phyloP scores from a whole-genome alignment of 2,888 invertebrate genomes.

The Ischnura elegans region DNA sequence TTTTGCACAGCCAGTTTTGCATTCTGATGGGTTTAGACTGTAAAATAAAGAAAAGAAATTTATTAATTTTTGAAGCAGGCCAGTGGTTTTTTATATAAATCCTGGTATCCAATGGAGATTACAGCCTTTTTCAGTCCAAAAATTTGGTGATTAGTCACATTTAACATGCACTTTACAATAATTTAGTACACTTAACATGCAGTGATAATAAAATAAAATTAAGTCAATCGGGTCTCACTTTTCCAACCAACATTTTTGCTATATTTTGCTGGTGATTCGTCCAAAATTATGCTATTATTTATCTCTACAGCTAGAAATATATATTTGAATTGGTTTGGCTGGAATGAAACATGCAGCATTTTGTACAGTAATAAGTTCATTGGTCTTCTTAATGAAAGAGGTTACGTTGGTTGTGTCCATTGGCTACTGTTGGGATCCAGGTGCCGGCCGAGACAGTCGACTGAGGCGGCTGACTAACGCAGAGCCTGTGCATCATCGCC shows the following conservation, averaged over 20 bases:
- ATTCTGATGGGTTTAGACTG: constrained; percentile 44
- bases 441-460: too few relatives aligned
- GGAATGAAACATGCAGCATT: not conserved
- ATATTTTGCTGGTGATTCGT: not conserved
- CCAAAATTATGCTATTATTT: not conserved
- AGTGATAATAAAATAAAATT: not conserved
- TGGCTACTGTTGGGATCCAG: too few relatives aligned
- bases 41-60: constrained; percentile 6
- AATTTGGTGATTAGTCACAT: not conserved
- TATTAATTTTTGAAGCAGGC: not conserved
- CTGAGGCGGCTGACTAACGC: too few relatives aligned
- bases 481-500: too few relatives aligned
- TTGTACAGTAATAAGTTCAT: not conserved
- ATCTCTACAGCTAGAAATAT: not conserved
- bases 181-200: not conserved
- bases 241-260: too few relatives aligned
- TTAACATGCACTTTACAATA: not conserved
- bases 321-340: not conserved
- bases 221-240: too few relatives aligned
- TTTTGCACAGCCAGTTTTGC: constrained; percentile 42
- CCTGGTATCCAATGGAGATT: not conserved
- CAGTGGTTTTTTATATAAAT: not conserved
- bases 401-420: too few relatives aligned
- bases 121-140: not conserved
- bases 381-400: not conserved